These are phyloP conservation scores for Heterodera carotae DNA, from an alignment of 1,140 invertebrate species.

Conservation along the genomic window DNA sequence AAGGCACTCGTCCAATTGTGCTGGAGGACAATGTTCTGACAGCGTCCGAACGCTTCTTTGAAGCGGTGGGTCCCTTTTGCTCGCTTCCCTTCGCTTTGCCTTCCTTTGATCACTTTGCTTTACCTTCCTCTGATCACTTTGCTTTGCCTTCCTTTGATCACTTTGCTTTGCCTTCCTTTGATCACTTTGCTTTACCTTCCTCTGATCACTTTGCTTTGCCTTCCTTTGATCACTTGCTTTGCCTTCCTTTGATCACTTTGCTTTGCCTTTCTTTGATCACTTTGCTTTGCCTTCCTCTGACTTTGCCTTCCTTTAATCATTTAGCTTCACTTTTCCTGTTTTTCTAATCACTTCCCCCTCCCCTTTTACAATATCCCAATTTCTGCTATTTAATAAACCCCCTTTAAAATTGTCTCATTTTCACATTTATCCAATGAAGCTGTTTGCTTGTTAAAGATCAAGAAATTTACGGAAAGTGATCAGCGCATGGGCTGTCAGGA, in stretches of 20 bases:
- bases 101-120: constrained; percentile 3
- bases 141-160: neutral
- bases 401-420: neutral
- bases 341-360: neutral
- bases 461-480: constrained; percentile 49
- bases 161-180: constrained; percentile 3
- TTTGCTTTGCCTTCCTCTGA: neutral
- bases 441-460: constrained; percentile 48
- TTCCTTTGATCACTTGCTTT: neutral
- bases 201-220: neutral
- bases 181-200: constrained; percentile 9
- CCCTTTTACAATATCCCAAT: no score
- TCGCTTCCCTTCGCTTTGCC: constrained; percentile 7
- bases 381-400: no score
- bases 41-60: constrained; percentile 46
- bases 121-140: constrained; percentile 5
- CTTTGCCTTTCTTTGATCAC: neutral
- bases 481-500: constrained; percentile 77
- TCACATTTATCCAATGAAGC: neutral
- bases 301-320: neutral
- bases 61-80: constrained; percentile 49
- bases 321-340: neutral
- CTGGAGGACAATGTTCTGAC: constrained; percentile 59
- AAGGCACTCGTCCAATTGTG: constrained; percentile 37
- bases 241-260: constrained; percentile 1